phyloP scores from a whole-genome alignment of 1,140 invertebrate genomes.

The Magallana gigas region DNA sequence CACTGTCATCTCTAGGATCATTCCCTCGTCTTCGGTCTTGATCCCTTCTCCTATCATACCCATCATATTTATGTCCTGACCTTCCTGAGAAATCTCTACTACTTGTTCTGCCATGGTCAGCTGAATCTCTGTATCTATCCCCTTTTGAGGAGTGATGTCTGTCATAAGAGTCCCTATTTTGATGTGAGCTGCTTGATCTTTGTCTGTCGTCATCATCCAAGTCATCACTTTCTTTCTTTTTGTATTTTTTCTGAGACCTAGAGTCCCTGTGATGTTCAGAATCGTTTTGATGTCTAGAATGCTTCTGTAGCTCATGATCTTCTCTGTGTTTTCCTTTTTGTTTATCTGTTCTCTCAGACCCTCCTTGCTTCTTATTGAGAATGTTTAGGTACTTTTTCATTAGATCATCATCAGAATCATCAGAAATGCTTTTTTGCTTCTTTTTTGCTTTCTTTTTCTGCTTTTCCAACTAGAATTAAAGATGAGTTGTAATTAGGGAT shows the following conservation, averaged over 20 bases:
- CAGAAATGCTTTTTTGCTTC: conserved; percentile 54
- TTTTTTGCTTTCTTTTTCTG: conserved; percentile 55
- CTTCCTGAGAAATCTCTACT: background rate
- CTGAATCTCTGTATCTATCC: conserved; percentile 16
- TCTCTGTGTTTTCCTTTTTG: conserved; percentile 55
- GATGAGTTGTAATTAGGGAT: background rate
- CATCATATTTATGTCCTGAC: background rate
- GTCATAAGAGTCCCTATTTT: conserved; percentile 28
- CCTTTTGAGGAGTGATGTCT: conserved; percentile 6
- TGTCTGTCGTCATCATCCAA: background rate
- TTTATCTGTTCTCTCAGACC: conserved; percentile 54
- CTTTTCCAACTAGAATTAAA: conserved; percentile 60
- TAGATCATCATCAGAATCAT: conserved; percentile 66
- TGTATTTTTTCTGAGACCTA: conserved; percentile 24
- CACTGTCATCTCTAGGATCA: background rate
- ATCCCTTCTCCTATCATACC: background rate
- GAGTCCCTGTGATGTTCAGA: background rate
- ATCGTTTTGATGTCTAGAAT: conserved; percentile 34
- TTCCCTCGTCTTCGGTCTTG: conserved; percentile 3
- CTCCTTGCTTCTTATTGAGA: conserved; percentile 63
- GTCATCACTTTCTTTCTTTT: background rate
- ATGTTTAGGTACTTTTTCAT: conserved; percentile 71
- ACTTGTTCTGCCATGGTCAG: background rate
- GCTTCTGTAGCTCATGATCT: background rate
- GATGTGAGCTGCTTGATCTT: background rate